Percentiles rank a stretch among this genome's conserved stretches.
phyloP scores from a whole-genome alignment of 2,113 vertebrate species.

The Thunnus maccoyii region DNA sequence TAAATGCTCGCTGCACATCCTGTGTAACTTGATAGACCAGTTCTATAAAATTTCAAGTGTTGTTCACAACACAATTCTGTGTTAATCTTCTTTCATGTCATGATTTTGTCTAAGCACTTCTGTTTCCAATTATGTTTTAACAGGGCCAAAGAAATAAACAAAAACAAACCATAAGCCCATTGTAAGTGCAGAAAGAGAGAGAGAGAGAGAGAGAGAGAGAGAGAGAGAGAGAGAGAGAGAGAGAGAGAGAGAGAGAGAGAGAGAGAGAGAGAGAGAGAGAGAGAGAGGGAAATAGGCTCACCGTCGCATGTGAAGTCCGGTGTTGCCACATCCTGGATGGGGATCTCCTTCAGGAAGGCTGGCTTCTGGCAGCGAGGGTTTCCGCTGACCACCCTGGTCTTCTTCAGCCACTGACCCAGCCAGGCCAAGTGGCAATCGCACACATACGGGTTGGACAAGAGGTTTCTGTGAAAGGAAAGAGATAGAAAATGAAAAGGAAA shows the following conservation, averaged over 20 bases:
- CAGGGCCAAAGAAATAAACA: background rate
- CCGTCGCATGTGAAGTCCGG: conserved; percentile 98
- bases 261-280: too few species aligned
- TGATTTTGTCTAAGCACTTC: too few species aligned
- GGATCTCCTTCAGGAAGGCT: conserved; percentile 97
- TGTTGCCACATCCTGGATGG: conserved; percentile 96
- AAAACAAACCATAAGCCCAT: background rate
- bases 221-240: background rate
- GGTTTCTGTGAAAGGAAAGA: conserved; percentile 86
- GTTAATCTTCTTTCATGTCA: too few species aligned
- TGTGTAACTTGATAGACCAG: background rate
- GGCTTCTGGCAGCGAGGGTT: conserved; percentile 98
- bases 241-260: background rate
- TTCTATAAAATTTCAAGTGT: background rate
- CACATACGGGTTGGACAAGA: conserved; percentile 96
- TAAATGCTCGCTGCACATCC: background rate
- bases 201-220: too few species aligned
- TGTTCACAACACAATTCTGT: too few species aligned
- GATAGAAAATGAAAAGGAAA: background rate
- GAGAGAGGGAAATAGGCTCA: conserved; percentile 72
- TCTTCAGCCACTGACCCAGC: conserved; percentile 97
- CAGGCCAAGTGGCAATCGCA: conserved; percentile 98
- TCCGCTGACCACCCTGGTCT: conserved; percentile 95
- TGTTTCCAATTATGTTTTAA: background rate
- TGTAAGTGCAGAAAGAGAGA: background rate